Base-by-base conservation (phyloP, 2,797 vertebrate species). In the Phataginus tetradactyla region DNA sequence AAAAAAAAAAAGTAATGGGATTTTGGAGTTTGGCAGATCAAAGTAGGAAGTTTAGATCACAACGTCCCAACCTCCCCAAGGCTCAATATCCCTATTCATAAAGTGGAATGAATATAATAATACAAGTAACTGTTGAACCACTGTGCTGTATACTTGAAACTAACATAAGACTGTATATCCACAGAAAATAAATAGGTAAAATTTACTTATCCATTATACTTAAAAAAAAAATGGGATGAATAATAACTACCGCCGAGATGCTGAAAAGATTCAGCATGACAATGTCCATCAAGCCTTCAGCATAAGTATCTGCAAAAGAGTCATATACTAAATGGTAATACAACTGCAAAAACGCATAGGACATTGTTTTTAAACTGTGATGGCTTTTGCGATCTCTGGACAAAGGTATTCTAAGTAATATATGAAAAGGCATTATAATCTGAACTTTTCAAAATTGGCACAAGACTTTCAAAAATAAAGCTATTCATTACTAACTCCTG, bases 361-460 rank as follows among this genome's bases (percentile, higher is more conserved):
- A 34, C 61, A 51, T 49, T 39, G 6, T 59, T 89, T 77, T 68
- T 34, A 69, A 53, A 21, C 77, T 10, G 0, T 71, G 45, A 90
- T 0, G 85, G n/a, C 1, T 21, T 94, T 81, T 63, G 39, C 78
- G 21, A 83, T 34, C 37, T 85, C 71, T 59, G 3, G 37, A 80
- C 53, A 77, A 94, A 77, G n/a, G 17, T 49, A 45, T 74, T 86
- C 57, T 80, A 95, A 96, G 75, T 63, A 90, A 92, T 25, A 1
- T 21, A 37, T 45, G 51, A 81, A 71, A 81, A 71, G 21, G 20
- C 20, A 63, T 55, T 78, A 69, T 81, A 90, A 75, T 64, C 25
- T 69, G 21, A 80, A 85, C 11, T 34, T 68, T 72, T 92, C 69
- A 39, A 61, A 90, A 81, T 1, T 55, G 34, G 34, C 49, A 89